Conservation (phyloP, 2,113 vertebrate species). For the Struthio camelus region DNA sequence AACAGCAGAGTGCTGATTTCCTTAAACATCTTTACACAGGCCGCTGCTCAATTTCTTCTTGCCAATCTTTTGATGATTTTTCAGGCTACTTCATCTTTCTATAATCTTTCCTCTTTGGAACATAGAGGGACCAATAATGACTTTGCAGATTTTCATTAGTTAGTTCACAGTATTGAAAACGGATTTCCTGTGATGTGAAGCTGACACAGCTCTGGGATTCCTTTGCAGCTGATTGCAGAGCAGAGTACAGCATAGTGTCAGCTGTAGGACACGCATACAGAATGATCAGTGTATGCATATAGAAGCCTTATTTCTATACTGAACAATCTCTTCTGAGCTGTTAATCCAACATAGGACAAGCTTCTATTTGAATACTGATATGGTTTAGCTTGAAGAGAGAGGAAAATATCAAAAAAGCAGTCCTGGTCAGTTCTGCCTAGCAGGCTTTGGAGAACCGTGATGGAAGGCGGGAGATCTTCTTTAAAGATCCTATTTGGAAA, state of each 20-base stretch:
- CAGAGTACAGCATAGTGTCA: neutral
- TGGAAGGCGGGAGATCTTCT: neutral
- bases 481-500: neutral
- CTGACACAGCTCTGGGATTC: neutral
- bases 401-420: neutral
- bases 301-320: neutral
- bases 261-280: neutral
- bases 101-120: neutral
- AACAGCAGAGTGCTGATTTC: neutral
- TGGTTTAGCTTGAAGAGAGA: accelerated
- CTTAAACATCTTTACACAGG: neutral
- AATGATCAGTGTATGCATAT: neutral
- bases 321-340: neutral
- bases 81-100: neutral
- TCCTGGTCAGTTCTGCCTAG: neutral
- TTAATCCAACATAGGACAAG: neutral
- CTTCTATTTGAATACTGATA: neutral
- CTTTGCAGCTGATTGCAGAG: neutral
- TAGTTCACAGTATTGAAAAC: neutral
- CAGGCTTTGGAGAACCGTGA: neutral
- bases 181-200: neutral
- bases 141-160: neutral
- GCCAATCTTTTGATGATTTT: neutral
- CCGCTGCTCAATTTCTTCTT: neutral
- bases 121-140: neutral